A percentile compares a stretch with the other conserved stretches of the same genome.
Evolutionary conservation across 2,113 vertebrate genomes (phyloP).

Genomic region (Edolisoma coerulescens): DNA sequence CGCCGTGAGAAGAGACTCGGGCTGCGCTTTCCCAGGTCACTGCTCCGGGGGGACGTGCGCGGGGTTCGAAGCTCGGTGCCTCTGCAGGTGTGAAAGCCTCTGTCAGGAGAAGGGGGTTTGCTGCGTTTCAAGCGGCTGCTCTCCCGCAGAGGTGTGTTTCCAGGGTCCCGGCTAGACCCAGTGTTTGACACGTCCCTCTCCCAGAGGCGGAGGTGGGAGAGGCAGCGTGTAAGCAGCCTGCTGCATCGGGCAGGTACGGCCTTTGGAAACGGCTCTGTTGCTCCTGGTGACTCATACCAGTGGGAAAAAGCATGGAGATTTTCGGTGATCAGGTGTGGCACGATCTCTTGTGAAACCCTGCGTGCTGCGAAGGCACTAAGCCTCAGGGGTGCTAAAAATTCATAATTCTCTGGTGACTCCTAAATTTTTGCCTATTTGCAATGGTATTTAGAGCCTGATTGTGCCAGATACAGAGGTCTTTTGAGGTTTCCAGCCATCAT

Average conservation of each 20-base stretch:
- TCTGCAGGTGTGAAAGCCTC: neutral
- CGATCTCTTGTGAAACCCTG: neutral
- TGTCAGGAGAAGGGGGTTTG: neutral
- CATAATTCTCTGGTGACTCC: neutral
- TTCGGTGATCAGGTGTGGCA: neutral
- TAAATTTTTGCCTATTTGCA: neutral
- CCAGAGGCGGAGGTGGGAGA: neutral
- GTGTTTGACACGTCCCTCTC: neutral
- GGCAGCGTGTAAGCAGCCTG: neutral
- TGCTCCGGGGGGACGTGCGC: neutral
- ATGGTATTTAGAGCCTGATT: neutral
- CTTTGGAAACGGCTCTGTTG: neutral
- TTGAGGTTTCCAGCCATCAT: neutral
- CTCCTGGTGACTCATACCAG: neutral
- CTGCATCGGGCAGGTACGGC: neutral
- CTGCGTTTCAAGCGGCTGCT: accelerated
- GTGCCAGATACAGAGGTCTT: neutral
- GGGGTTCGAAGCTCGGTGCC: neutral
- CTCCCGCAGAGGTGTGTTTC: neutral
- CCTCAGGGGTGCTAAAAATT: neutral
- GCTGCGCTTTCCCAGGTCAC: neutral
- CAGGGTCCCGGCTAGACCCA: neutral
- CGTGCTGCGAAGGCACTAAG: neutral
- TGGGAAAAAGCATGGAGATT: neutral
- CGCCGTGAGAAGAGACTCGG: neutral